These are phyloP conservation scores for Ariopsis seemanni DNA, from an alignment of 2,113 vertebrate genomes.

Conservation along the genomic window DNA sequence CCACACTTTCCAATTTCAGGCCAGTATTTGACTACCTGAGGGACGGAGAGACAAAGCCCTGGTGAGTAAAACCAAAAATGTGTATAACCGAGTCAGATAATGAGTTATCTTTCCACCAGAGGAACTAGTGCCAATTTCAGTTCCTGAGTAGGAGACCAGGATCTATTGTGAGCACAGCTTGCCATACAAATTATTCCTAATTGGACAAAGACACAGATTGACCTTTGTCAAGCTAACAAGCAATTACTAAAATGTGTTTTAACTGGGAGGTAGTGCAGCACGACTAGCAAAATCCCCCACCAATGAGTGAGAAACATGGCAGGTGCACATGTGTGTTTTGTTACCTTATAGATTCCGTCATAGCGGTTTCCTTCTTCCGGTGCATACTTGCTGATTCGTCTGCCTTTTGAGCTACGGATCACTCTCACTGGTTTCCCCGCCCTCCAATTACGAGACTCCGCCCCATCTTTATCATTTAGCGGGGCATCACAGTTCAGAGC, in stretches of 20 bases:
- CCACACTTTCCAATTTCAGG: constrained; percentile 98
- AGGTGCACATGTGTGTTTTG: constrained; percentile 1
- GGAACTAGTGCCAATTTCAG: not conserved
- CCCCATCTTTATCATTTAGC: constrained; percentile 95
- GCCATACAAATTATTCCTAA: not conserved
- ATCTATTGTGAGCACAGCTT: not conserved
- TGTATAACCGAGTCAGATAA: not conserved
- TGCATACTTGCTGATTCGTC: constrained; percentile 97
- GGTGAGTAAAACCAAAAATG: not conserved
- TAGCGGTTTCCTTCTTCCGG: constrained; percentile 99
- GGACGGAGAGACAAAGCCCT: constrained; percentile 12
- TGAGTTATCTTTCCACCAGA: not conserved
- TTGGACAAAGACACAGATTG: not conserved
- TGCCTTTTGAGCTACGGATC: constrained; percentile 95
- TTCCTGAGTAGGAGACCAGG: not conserved
- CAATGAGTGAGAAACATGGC: not conserved
- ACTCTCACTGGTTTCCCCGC: constrained; percentile 96
- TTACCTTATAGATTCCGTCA: constrained; percentile 98
- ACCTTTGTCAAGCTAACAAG: not conserved
- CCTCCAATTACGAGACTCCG: constrained; percentile 96
- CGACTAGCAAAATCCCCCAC: not conserved
- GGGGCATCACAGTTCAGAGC: constrained; percentile 97
- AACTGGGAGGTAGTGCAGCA: not conserved
- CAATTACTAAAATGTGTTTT: not conserved
- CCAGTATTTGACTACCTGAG: constrained; percentile 98